Evolutionary conservation across 2,113 vertebrate genomes (phyloP).

Genomic region (Eublepharis macularius): DNA sequence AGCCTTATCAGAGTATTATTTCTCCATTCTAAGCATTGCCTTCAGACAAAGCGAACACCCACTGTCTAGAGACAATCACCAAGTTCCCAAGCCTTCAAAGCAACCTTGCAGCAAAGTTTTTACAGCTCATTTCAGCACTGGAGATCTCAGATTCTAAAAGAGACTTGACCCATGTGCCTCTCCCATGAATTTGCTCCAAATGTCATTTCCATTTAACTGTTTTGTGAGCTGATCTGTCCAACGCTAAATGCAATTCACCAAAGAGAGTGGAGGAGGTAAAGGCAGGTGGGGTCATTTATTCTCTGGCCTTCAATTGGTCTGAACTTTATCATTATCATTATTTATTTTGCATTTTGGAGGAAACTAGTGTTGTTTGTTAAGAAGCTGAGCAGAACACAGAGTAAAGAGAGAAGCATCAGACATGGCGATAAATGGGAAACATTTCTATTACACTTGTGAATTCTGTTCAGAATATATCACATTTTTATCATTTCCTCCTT

Average conservation of each 20-base stretch:
- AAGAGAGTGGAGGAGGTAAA: slow-evolving; percentile 52
- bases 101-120: slow-evolving; percentile 38
- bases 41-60: background rate
- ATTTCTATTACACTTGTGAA: background rate
- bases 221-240: slow-evolving; percentile 62
- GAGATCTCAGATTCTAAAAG: background rate
- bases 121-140: slow-evolving; percentile 33
- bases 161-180: slow-evolving; percentile 33
- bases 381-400: background rate
- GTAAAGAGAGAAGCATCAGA: background rate
- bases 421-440: background rate
- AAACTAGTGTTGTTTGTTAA: background rate
- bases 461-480: background rate
- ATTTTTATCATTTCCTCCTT: background rate
- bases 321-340: fast-evolving
- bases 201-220: slow-evolving; percentile 58
- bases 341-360: background rate
- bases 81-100: slow-evolving; percentile 11
- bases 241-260: slow-evolving; percentile 56
- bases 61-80: background rate
- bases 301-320: background rate
- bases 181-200: slow-evolving; percentile 35
- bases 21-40: slow-evolving; percentile 6
- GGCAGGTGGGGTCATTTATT: slow-evolving; percentile 21
- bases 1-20: background rate